phyloP scores from a whole-genome alignment of 2,888 invertebrate genomes.

The Stratiomys singularior region DNA sequence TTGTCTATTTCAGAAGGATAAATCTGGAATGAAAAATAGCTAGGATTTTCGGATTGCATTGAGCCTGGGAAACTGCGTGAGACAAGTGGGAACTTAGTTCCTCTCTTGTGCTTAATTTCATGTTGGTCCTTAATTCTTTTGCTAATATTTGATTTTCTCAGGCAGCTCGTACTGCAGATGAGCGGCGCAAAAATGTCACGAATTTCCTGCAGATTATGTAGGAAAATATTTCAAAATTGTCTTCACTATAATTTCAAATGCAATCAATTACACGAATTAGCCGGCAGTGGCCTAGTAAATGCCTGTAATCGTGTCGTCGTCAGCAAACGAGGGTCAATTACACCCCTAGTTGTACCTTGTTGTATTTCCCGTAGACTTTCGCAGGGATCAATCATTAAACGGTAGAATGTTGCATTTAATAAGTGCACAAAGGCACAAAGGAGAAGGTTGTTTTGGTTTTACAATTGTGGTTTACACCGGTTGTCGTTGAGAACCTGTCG shows the following conservation, averaged over 20 bases:
- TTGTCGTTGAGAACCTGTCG: conserved; percentile 22
- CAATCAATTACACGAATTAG: conserved; percentile 45
- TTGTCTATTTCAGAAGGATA: conserved; percentile 6
- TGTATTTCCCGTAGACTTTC: conserved; percentile 4
- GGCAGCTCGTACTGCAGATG: neutral
- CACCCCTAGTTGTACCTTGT: conserved; percentile 23
- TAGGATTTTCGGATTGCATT: neutral
- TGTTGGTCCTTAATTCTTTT: conserved; percentile 11
- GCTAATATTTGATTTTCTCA: conserved; percentile 44
- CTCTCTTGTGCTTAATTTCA: neutral
- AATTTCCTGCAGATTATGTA: conserved; percentile 4
- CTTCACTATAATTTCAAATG: conserved; percentile 39
- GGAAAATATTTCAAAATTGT: conserved; percentile 32
- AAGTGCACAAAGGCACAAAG: conserved; percentile 20
- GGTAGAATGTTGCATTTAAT: conserved; percentile 28
- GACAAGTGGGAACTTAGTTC: neutral
- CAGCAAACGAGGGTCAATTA: conserved; percentile 44
- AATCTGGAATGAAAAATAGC: conserved; percentile 2
- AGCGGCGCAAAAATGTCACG: neutral
- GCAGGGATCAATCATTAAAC: conserved; percentile 27
- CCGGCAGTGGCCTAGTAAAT: conserved; percentile 10
- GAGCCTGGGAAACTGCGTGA: neutral
- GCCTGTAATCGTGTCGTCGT: neutral
- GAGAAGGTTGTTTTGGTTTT: conserved; percentile 13
- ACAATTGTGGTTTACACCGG: conserved; percentile 3